phyloP scores from a whole-genome alignment of 2,113 vertebrate species.

The Eudyptes chrysolophus region DNA sequence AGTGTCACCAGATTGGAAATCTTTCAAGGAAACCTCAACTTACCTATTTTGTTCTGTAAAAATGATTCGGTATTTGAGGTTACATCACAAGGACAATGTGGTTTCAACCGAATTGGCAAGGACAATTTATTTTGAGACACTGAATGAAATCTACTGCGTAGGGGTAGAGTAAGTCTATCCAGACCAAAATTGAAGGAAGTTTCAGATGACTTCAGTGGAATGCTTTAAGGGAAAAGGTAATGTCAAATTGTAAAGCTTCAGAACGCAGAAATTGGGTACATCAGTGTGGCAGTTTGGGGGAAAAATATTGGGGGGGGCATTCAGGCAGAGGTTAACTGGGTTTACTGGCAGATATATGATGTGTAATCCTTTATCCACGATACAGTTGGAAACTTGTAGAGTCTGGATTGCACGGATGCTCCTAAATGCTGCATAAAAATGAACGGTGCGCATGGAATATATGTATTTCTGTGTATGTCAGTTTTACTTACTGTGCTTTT shows the following conservation, averaged over 20 bases:
- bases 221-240: not conserved
- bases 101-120: not conserved
- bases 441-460: rapidly evolving
- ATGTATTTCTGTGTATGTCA: not conserved
- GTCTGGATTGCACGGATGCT: not conserved
- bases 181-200: not conserved
- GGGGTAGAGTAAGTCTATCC: not conserved
- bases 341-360: not conserved
- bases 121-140: not conserved
- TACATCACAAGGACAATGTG: not conserved
- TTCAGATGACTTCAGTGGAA: not conserved
- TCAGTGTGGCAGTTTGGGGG: not conserved
- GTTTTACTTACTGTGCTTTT: not conserved
- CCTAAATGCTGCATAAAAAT: not conserved
- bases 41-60: not conserved
- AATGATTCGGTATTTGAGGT: not conserved
- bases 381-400: not conserved
- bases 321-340: not conserved
- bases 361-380: not conserved
- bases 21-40: not conserved
- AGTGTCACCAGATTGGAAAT: not conserved
- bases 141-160: not conserved
- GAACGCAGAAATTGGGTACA: not conserved
- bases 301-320: not conserved
- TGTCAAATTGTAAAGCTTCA: not conserved